A percentile compares a stretch with the other conserved stretches of the same genome.
phyloP scores from a whole-genome alignment of 2,797 vertebrate species.

The Arrhamphus sclerolepis region DNA sequence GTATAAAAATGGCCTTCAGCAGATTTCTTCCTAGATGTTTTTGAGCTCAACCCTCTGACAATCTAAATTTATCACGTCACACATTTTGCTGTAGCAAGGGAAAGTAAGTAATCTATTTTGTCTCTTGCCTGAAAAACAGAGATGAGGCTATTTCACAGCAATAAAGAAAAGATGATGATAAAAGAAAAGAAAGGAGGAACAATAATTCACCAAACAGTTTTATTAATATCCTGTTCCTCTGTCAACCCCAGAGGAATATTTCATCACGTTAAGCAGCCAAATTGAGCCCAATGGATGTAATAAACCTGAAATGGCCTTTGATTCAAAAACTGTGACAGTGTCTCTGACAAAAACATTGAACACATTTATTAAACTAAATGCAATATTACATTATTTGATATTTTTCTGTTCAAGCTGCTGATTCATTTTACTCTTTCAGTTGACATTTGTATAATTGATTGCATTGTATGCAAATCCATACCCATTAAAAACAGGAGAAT shows the following conservation, averaged over 20 bases:
- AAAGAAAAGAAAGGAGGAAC: slow-evolving; percentile 43
- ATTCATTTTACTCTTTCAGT: neutral
- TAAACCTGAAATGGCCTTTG: slow-evolving; percentile 30
- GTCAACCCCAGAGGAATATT: slow-evolving; percentile 41
- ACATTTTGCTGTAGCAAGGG: slow-evolving; percentile 10
- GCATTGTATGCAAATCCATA: neutral
- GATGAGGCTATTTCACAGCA: slow-evolving; percentile 41
- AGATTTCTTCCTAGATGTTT: slow-evolving; percentile 10
- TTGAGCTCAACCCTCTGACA: slow-evolving; percentile 10
- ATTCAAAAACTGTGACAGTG: neutral
- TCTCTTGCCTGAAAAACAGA: slow-evolving; percentile 21
- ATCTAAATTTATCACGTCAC: slow-evolving; percentile 41
- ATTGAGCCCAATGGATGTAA: slow-evolving; percentile 27
- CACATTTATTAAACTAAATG: neutral
- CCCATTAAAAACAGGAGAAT: neutral
- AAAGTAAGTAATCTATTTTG: slow-evolving; percentile 47
- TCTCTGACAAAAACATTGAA: neutral
- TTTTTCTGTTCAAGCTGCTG: neutral
- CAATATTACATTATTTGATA: neutral
- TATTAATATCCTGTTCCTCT: slow-evolving; percentile 60
- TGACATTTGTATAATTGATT: neutral
- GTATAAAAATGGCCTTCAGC: slow-evolving; percentile 16
- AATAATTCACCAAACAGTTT: slow-evolving; percentile 57
- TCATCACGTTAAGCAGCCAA: slow-evolving; percentile 40
- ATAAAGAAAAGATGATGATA: slow-evolving; percentile 48